Evolutionary conservation across 2,797 vertebrate species (phyloP), one percentile per base, ranked within the genome.

Genomic region (Euthynnus affinis): DNA sequence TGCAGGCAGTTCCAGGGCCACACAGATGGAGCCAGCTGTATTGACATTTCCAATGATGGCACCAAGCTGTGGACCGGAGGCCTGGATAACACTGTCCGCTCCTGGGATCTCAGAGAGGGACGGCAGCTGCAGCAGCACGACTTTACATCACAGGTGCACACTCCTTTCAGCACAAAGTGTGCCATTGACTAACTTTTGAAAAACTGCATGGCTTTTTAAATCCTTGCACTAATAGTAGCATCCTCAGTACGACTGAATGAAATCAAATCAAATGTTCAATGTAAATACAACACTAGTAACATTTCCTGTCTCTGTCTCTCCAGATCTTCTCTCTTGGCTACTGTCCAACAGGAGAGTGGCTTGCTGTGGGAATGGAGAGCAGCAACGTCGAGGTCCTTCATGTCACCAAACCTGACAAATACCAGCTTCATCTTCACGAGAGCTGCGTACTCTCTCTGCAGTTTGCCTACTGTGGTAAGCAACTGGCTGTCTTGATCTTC

Each of bases 51-150:
- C 2, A 98, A 99, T 0, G 98, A 99, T 0, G 98, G 98, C 81
- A 99, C 98, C 69, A 99, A 99, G 91, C 89, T 99, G 90, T 99
- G 98, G 98, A 99, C 98, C 0, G 98, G 98, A 17, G 98, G 98
- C 13, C 92, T 99, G 88, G 98, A 99, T 92, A 99, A 99, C 94
- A 99, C 98, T 0, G 98, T 99, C 53, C 97, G 98, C 12, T 99
- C 97, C 78, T 99, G 98, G 98, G 98, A 99, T 93, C 95, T 99
- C 84, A 94, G 98, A 74, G 98, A 99, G 77, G 98, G 98, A 2
- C 89, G 98, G 55, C 98, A 99, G 93, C 97, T 99, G 46, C 98
- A 99, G 94, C 98, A 99, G 87, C 98, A 99, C 0, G 98, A 99
- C 95, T 99, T 99, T 52, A 99, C 98, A 69, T 99, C 98, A 71